A percentile compares a stretch with the other conserved stretches of the same genome.
Evolutionary conservation across 2,888 invertebrate species (phyloP).

Genomic region (Melipona bicolor): DNA sequence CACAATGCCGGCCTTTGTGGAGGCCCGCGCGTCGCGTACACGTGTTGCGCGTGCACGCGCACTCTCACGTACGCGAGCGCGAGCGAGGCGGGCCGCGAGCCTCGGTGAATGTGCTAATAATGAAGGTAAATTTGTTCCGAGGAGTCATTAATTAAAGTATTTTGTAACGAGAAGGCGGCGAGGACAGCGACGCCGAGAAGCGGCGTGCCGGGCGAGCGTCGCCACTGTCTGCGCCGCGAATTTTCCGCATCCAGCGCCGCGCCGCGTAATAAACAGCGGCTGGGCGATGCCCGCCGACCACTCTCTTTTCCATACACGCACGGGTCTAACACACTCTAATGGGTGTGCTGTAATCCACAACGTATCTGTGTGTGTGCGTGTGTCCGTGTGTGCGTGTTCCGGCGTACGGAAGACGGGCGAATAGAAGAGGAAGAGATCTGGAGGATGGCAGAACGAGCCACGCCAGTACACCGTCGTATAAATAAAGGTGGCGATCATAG

Average conservation of each 20-base stretch:
- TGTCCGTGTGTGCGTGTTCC: background rate
- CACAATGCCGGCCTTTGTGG: slow-evolving; percentile 81
- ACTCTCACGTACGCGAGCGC: slow-evolving; percentile 41
- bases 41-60: slow-evolving; percentile 74
- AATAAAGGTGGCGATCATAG: slow-evolving; percentile 80
- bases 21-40: slow-evolving; percentile 66
- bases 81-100: background rate
- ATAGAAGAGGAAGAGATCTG: slow-evolving; percentile 46
- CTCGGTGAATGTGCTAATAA: slow-evolving; percentile 81
- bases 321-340: too few species aligned
- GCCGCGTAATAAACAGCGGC: slow-evolving; percentile 44
- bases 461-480: slow-evolving; percentile 61
- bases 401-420: slow-evolving; percentile 26
- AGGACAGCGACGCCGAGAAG: slow-evolving; percentile 47
- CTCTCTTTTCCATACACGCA: slow-evolving; percentile 14
- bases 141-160: slow-evolving; percentile 83
- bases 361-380: background rate
- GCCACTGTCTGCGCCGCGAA: slow-evolving; percentile 43
- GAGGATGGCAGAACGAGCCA: slow-evolving; percentile 62
- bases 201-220: slow-evolving; percentile 13
- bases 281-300: slow-evolving; percentile 12
- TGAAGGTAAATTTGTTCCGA: slow-evolving; percentile 82
- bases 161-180: slow-evolving; percentile 77
- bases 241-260: slow-evolving; percentile 58
- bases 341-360: too few species aligned